These are phyloP conservation scores for Nephrotoma flavescens DNA, from an alignment of 2,888 invertebrate species.

Conservation along the genomic window DNA sequence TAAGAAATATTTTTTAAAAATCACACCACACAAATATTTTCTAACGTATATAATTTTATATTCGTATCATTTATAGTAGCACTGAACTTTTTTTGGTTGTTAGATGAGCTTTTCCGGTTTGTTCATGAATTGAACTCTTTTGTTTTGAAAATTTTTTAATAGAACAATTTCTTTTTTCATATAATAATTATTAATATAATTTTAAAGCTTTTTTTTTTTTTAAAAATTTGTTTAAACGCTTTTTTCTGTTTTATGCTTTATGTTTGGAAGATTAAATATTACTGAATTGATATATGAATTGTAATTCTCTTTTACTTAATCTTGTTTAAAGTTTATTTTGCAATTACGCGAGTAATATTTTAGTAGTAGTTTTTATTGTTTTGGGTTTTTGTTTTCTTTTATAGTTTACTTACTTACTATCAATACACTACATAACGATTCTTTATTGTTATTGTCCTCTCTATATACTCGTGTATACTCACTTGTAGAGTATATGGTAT, in stretches of 20 bases:
- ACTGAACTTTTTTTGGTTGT: not conserved
- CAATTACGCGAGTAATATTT: not conserved
- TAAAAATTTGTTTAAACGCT: not conserved
- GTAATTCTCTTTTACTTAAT: slow-evolving; percentile 1
- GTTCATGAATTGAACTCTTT: not conserved
- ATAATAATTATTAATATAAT: not conserved
- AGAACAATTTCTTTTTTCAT: not conserved
- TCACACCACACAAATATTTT: not conserved
- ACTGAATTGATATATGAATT: not conserved
- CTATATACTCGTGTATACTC: not conserved
- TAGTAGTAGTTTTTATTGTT: not conserved
- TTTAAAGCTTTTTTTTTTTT: not conserved
- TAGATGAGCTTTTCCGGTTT: not conserved
- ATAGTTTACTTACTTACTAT: not conserved
- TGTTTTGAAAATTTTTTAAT: not conserved
- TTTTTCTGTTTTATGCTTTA: not conserved
- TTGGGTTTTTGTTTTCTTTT: not conserved
- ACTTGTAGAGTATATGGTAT: not conserved
- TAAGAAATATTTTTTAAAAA: not conserved
- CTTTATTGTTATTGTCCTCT: not conserved
- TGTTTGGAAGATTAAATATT: not conserved
- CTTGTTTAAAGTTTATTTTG: not conserved
- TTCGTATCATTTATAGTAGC: not conserved
- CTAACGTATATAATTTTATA: not conserved
- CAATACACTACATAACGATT: not conserved